Conservation (phyloP, 2,113 vertebrate genomes). For the Coracopsis vasa region DNA sequence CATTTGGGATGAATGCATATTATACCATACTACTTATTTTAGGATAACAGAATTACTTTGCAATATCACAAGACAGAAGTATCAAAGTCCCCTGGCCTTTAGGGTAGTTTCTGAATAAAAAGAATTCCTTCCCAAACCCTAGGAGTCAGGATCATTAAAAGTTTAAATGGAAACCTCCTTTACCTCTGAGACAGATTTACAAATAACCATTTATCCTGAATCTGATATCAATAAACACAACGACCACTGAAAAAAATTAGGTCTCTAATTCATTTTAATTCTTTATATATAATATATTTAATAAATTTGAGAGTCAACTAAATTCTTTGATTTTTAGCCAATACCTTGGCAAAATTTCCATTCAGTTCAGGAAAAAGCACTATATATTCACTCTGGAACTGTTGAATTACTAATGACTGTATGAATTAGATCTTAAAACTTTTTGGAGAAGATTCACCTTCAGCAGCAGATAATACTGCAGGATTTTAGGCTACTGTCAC, state of each 20-base stretch:
- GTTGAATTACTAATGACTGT: neutral
- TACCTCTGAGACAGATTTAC: neutral
- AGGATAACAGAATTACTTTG: neutral
- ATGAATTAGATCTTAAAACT: neutral
- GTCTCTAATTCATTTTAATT: neutral
- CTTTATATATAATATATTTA: neutral
- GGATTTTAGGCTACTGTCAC: constrained; percentile 8
- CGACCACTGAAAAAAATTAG: neutral
- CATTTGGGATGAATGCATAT: neutral
- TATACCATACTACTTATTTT: neutral
- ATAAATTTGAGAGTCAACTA: neutral
- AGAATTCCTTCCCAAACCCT: neutral
- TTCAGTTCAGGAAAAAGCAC: neutral
- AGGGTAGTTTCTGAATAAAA: neutral
- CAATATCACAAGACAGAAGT: neutral
- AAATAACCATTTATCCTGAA: neutral
- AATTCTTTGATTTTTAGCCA: constrained; percentile 1
- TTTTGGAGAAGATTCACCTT: neutral
- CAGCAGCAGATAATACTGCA: neutral
- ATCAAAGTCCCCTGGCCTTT: neutral
- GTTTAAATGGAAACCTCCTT: neutral
- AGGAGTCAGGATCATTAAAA: neutral
- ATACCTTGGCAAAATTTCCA: neutral
- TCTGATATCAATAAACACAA: neutral
- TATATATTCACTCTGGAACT: neutral